phyloP scores from a whole-genome alignment of 2,797 vertebrate species.

The Peromyscus attwateri region DNA sequence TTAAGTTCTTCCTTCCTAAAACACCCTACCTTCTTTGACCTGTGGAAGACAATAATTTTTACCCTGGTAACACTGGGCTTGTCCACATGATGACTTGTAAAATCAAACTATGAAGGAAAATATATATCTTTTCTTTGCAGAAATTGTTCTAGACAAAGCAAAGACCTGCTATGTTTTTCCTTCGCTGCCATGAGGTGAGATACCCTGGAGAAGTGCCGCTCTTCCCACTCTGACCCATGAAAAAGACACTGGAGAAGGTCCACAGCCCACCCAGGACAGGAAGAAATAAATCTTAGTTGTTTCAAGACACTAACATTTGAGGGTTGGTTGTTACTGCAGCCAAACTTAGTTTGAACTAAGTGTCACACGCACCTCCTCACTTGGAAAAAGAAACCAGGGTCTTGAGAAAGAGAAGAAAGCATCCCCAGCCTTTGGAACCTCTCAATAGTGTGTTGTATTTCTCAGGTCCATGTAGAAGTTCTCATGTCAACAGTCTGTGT shows the following conservation, averaged over 20 bases:
- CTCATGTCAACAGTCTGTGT: conserved; percentile 62
- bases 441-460: conserved; percentile 19
- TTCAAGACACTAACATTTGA: not conserved
- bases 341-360: conserved; percentile 18
- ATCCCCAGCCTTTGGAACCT: conserved; percentile 3
- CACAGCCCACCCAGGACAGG: not conserved
- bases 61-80: not conserved
- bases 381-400: conserved; percentile 31
- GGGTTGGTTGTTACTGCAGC: not conserved
- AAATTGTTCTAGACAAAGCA: not conserved
- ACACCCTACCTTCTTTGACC: not conserved
- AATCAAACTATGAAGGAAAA: conserved; percentile 44
- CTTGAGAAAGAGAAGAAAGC: conserved; percentile 31
- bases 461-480: conserved; percentile 54
- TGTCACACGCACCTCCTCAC: not conserved
- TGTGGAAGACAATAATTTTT: conserved; percentile 15
- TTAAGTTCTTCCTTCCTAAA: not conserved
- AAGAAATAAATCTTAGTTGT: conserved; percentile 33
- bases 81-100: not conserved
- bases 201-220: not conserved
- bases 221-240: not conserved
- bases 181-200: not conserved
- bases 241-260: not conserved
- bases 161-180: not conserved
- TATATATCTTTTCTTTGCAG: not conserved